Evolutionary conservation across 2,888 invertebrate species (phyloP), one percentile per base, ranked within the genome.

Genomic region (Mechanitis mazaeus): DNA sequence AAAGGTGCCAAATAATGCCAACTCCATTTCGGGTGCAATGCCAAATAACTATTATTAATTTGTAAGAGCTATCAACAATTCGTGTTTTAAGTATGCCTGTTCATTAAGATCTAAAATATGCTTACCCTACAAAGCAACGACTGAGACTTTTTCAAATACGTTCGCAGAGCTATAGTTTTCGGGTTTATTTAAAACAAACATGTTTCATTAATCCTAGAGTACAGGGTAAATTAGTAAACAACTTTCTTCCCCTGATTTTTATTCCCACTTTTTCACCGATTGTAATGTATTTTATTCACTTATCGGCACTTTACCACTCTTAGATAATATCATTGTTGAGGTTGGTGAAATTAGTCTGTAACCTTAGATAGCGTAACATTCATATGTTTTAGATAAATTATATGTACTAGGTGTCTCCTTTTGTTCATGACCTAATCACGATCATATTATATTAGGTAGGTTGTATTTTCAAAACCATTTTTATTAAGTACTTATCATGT

Each of bases 151-250:
- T 72, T 74, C 67, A 58, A 57, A 61, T 64, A 67, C 55, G 56
- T 59, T 61, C 63, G 54, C 58, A 56, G 20, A 47, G 47, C 56
- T 61, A 59, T 47, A 53, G 57, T 38, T 65, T 59, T 54, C 63
- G 47, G 59, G 58, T 64, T 63, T 55, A 62, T 64, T 61, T 61
- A 58, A 59, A 61, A 60, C 54, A 59, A 65, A 60, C 55, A 45
- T 84, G 79, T 79, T 77, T 79, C 81, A 84, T 81, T 86, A 85
- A 89, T 85, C 85, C 87, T 89, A 89, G 87, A 87, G 81, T 85
- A 90, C 90, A 90, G 90, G 90, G 90, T 90, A 90, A 88, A 79
- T 85, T 89, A 89, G 84, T 81, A 86, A 85, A 85, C 86, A 76
- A 80, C 72, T 81, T 79, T 79, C 80, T 80, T 79, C 79, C 81